phyloP scores from a whole-genome alignment of 2,888 invertebrate species.

The Stenolophus ochropezus region DNA sequence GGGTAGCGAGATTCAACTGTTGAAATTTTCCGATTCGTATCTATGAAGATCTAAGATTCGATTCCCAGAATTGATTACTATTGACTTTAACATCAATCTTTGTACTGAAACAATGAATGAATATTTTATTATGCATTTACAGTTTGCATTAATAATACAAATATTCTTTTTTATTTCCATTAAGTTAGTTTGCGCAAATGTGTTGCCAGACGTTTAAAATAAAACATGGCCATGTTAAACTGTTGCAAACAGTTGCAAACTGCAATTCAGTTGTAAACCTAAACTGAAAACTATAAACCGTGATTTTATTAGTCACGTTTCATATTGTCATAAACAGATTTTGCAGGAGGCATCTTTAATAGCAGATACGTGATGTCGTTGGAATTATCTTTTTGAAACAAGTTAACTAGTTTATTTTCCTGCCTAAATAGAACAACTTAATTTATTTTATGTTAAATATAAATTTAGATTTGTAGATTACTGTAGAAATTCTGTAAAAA shows the following conservation, averaged over 20 bases:
- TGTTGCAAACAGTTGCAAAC: constrained; percentile 31
- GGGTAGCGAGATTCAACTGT: too few species aligned
- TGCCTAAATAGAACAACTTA: neutral
- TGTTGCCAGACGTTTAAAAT: too few species aligned
- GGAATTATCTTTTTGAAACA: neutral
- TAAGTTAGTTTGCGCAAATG: too few species aligned
- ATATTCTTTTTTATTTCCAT: too few species aligned
- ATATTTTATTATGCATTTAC: too few species aligned
- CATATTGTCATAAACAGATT: constrained; percentile 31
- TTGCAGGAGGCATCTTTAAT: constrained; percentile 1
- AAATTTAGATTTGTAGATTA: neutral
- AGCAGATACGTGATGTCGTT: constrained; percentile 1
- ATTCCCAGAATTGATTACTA: too few species aligned
- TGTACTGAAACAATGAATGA: too few species aligned
- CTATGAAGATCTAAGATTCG: too few species aligned
- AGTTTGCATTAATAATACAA: too few species aligned
- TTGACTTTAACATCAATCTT: too few species aligned
- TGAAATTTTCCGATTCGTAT: too few species aligned
- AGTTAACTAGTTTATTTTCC: neutral
- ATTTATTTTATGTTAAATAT: neutral
- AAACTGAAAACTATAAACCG: constrained; percentile 27
- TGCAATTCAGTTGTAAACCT: constrained; percentile 15
- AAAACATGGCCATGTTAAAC: neutral
- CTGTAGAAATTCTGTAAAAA: neutral
- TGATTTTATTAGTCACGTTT: constrained; percentile 27